Evolutionary conservation across 2,797 vertebrate genomes (phyloP), one percentile per base, ranked within the genome.

Genomic region (Schizothorax lantsangensis): DNA sequence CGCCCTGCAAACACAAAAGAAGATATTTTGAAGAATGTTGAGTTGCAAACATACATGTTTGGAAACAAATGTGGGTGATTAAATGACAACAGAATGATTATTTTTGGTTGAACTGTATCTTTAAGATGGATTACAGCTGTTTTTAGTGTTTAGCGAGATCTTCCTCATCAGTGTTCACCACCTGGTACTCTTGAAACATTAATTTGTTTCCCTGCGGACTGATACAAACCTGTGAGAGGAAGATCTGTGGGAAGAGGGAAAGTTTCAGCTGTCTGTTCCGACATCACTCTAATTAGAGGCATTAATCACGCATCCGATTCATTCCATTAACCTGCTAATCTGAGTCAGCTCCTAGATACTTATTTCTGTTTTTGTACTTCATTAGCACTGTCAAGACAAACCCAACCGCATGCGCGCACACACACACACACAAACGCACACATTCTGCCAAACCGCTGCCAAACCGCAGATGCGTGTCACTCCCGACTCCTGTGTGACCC

Each of bases 291-390:
- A 75, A 86, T 86, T 52, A 81, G 30, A 52, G 30, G n/a, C 43
- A 74, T 86, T 86, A 81, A 86, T 81, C 84, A 86, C 4, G 45
- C 40, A 78, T 84, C 33, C 15, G 54, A 38, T 74, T 86, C 57
- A 66, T 74, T 81, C 78, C 79, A 81, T 86, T 86, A 73, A 74
- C 78, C 69, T 47, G 78, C 68, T 86, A 73, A 74, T 81, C 8
- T 81, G 26, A 64, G 68, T 36, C 78, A 69, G 80, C 57, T 52
- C 47, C 43, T 92, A 93, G 93, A 91, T 93, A 91, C 93, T 93
- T 77, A 47, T 40, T 81, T 52, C 14, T n/a, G 8, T 23, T 62
- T 43, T 12, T 19, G 5, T 36, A 54, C 40, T 68, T 38, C 43
- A 62, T 75, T 77, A 73, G 26, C 30, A 17, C 12, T 8, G 38